Evolutionary conservation across 1,140 invertebrate species (phyloP).

Genomic region (Apis florea): DNA sequence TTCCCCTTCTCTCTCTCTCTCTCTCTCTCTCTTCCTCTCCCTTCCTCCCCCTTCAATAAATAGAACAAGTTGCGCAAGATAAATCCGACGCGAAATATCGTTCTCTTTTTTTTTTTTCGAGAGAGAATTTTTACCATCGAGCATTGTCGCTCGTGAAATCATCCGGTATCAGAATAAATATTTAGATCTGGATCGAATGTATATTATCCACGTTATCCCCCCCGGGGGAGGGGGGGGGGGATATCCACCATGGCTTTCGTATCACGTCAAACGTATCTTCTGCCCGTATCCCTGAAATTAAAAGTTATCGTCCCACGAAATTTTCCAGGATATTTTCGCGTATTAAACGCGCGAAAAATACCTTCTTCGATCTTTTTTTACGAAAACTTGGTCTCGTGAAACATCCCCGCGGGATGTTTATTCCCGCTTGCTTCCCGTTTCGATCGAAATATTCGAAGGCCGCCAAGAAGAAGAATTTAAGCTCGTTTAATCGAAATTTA

Average conservation of each 20-base stretch:
- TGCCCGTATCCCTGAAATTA: not conserved
- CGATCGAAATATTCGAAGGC: too few species aligned
- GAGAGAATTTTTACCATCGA: not conserved
- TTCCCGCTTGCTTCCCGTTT: too few species aligned
- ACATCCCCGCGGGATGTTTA: too few species aligned
- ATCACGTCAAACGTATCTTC: not conserved
- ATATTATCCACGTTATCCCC: not conserved
- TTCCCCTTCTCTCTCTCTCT: too few species aligned
- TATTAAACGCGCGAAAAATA: not conserved
- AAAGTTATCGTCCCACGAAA: not conserved
- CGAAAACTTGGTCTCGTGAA: not conserved
- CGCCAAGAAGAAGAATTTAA: not conserved
- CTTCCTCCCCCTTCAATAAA: too few species aligned
- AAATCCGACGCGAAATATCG: not conserved
- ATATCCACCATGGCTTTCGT: not conserved
- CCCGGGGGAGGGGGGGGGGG: too few species aligned
- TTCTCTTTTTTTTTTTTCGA: not conserved
- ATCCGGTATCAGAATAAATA: not conserved
- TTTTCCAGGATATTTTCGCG: not conserved
- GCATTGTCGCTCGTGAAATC: not conserved
- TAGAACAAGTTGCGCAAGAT: not conserved
- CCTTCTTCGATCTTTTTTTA: too few species aligned
- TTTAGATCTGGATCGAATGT: not conserved
- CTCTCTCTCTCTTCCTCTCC: too few species aligned
- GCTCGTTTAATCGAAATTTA: constrained; percentile 1